phyloP scores from a whole-genome alignment of 1,140 invertebrate genomes.

The Papilio polytes region DNA sequence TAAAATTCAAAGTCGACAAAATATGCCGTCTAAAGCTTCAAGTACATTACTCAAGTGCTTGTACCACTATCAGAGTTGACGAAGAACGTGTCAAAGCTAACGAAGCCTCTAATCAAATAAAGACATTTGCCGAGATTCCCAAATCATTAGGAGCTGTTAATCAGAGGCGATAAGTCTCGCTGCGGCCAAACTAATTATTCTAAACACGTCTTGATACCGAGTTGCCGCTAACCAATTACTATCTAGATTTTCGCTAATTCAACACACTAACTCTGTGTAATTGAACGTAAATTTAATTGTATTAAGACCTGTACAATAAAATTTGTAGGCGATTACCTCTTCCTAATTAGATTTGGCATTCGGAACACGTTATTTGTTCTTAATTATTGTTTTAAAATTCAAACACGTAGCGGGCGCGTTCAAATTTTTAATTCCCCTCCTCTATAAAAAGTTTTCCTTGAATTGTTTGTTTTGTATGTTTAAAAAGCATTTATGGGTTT shows the following conservation, averaged over 20 bases:
- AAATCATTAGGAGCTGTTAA: slow-evolving; percentile 33
- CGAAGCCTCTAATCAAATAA: slow-evolving; percentile 4
- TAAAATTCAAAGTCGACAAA: too few species aligned
- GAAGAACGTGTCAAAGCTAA: slow-evolving; percentile 18
- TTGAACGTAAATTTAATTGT: slow-evolving; percentile 39
- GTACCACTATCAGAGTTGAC: neutral
- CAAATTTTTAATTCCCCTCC: slow-evolving; percentile 12
- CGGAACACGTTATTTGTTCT: slow-evolving; percentile 37
- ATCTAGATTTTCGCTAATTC: slow-evolving; percentile 47
- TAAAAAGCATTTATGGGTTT: neutral
- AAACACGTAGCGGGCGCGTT: slow-evolving; percentile 30
- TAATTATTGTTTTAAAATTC: slow-evolving; percentile 36
- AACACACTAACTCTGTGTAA: slow-evolving; percentile 30
- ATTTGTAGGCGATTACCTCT: slow-evolving; percentile 26
- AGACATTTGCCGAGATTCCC: slow-evolving; percentile 32
- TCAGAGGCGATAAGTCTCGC: slow-evolving; percentile 35
- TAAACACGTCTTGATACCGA: slow-evolving; percentile 47
- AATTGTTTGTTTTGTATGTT: neutral
- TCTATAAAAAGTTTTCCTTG: neutral
- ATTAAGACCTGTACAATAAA: slow-evolving; percentile 28
- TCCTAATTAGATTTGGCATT: slow-evolving; percentile 31
- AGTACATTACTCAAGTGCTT: neutral
- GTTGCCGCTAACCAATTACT: slow-evolving; percentile 50
- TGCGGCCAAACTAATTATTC: slow-evolving; percentile 53
- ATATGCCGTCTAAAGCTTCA: neutral